Conservation (phyloP, 2,797 vertebrate species). For the Ptychadena robeensis region DNA sequence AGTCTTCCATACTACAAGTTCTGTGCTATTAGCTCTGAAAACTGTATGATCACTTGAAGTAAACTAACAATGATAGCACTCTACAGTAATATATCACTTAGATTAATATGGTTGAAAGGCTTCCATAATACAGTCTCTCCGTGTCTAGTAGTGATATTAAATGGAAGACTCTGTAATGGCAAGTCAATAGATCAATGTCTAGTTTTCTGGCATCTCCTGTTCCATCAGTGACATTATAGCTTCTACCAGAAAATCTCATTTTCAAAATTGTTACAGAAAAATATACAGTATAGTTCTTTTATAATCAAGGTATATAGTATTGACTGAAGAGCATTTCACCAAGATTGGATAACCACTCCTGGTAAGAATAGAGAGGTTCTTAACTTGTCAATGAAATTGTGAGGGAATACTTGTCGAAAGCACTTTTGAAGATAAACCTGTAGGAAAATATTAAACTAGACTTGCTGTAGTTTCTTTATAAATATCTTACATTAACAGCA, state of each 20-base stretch:
- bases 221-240: slow-evolving; percentile 2
- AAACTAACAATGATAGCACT: background rate
- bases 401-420: too few relatives aligned
- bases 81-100: background rate
- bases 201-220: slow-evolving; percentile 13
- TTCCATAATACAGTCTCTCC: background rate
- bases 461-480: too few relatives aligned
- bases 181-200: slow-evolving; percentile 26
- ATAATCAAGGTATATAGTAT: slow-evolving; percentile 8
- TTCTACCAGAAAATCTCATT: slow-evolving; percentile 1
- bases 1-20: background rate
- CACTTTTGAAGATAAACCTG: background rate
- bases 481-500: too few relatives aligned
- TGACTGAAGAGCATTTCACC: background rate
- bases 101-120: background rate
- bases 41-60: background rate
- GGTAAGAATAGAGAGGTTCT: background rate
- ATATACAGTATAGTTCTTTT: background rate
- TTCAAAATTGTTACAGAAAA: slow-evolving; percentile 14
- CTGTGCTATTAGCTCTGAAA: background rate
- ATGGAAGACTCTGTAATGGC: slow-evolving; percentile 19
- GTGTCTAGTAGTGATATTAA: slow-evolving; percentile 6
- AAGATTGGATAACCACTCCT: background rate
- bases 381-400: background rate
- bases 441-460: too few relatives aligned